A percentile compares a stretch with the other conserved stretches of the same genome.
phyloP scores from a whole-genome alignment of 2,113 vertebrate species.

The Megaleporinus macrocephalus region DNA sequence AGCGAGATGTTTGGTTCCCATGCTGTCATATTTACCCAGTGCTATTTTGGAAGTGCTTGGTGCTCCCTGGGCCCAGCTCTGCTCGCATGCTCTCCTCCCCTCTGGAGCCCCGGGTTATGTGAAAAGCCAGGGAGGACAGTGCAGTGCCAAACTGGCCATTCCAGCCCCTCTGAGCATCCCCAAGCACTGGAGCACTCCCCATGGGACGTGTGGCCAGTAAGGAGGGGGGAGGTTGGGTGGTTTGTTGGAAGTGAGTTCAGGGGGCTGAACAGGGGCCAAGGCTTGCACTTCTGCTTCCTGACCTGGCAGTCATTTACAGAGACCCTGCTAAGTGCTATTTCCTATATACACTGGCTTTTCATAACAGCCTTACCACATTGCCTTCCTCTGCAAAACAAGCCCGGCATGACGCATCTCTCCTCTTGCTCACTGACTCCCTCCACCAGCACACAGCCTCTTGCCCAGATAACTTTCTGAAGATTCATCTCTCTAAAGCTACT shows the following conservation, averaged over 20 bases:
- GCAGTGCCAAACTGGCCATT: slow-evolving; percentile 77
- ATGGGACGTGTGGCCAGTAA: slow-evolving; percentile 77
- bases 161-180: slow-evolving; percentile 13
- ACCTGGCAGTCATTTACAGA: slow-evolving; percentile 91
- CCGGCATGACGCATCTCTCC: slow-evolving; percentile 20
- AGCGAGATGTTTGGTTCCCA: slow-evolving; percentile 84
- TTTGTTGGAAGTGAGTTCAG: slow-evolving; percentile 52
- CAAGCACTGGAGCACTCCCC: slow-evolving; percentile 68
- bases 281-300: slow-evolving; percentile 92
- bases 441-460: neutral
- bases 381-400: slow-evolving; percentile 84
- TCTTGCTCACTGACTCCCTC: slow-evolving; percentile 9
- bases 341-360: slow-evolving; percentile 90
- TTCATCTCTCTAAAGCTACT: neutral
- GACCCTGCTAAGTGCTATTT: slow-evolving; percentile 92
- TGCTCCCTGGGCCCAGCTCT: slow-evolving; percentile 70
- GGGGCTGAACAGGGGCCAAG: slow-evolving; percentile 84
- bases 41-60: slow-evolving; percentile 82
- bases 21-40: slow-evolving; percentile 84
- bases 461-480: slow-evolving; percentile 23
- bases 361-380: slow-evolving; percentile 90
- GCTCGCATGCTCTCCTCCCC: slow-evolving; percentile 73
- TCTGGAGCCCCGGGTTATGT: slow-evolving; percentile 92
- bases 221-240: slow-evolving; percentile 37
- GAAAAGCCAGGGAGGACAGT: slow-evolving; percentile 79